Evolutionary conservation across 2,888 invertebrate species (phyloP).

Genomic region (Xanthorhoe designata): DNA sequence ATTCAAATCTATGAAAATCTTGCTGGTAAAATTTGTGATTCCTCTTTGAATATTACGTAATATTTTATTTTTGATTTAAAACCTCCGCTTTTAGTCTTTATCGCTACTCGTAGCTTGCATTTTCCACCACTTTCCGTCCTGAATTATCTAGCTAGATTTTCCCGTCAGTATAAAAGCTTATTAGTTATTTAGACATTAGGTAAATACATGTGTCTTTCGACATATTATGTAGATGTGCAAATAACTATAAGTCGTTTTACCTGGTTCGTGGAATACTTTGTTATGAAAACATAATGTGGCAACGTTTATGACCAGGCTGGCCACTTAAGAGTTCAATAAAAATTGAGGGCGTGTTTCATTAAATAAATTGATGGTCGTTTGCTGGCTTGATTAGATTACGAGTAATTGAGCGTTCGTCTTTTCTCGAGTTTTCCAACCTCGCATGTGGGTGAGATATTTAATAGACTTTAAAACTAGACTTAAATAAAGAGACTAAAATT

Average conservation of each 20-base stretch:
- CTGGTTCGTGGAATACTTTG: not conserved
- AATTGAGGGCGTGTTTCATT: constrained; percentile 37
- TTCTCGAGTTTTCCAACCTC: constrained; percentile 30
- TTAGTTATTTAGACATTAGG: no score
- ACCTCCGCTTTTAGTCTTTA: no score
- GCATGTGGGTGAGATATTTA: constrained; percentile 24
- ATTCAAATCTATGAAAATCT: no score
- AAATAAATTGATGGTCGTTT: constrained; percentile 51
- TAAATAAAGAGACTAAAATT: no score
- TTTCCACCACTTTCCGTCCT: not conserved
- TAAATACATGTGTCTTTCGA: no score
- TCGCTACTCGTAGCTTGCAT: not conserved
- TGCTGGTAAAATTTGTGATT: no score
- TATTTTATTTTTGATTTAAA: no score
- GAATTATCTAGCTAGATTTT: no score
- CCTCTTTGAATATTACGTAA: no score
- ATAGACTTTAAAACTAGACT: not conserved
- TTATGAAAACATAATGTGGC: not conserved
- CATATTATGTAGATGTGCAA: no score
- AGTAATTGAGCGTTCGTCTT: constrained; percentile 36
- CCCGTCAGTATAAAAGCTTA: no score
- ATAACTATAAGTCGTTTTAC: not conserved
- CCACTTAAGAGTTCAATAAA: constrained; percentile 34
- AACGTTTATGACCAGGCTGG: constrained; percentile 3
- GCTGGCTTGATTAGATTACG: constrained; percentile 49